A percentile compares a stretch with the other conserved stretches of the same genome.
phyloP scores from a whole-genome alignment of 1,140 invertebrate species.

The Steinernema feltiae region DNA sequence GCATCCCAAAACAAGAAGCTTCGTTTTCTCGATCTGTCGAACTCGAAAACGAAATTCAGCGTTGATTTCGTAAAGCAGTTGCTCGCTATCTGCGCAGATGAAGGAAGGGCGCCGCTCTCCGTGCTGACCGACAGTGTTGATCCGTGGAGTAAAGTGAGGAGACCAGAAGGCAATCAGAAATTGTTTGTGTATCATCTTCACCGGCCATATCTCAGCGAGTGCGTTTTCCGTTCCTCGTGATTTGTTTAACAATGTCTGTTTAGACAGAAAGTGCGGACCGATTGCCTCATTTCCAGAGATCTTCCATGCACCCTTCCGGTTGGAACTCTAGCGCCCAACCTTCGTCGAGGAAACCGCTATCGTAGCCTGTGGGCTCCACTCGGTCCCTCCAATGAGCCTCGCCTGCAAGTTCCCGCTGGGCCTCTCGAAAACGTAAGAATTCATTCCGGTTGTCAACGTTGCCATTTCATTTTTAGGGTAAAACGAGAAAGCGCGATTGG shows the following conservation, averaged over 20 bases:
- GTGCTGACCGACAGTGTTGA: background rate
- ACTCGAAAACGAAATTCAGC: background rate
- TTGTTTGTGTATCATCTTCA: background rate
- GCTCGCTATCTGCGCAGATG: background rate
- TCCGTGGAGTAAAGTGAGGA: background rate
- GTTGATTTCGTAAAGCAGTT: background rate
- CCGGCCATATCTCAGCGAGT: background rate
- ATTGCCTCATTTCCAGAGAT: background rate
- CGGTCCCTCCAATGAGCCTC: slow-evolving; percentile 2
- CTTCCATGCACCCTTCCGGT: background rate
- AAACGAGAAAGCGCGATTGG: background rate
- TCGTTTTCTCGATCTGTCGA: background rate
- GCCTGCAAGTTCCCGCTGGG: background rate
- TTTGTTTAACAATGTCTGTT: background rate
- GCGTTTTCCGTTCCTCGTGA: background rate
- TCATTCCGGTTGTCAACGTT: background rate
- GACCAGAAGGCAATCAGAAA: background rate
- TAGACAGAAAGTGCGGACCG: background rate
- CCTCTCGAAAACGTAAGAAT: background rate
- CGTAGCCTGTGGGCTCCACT: background rate
- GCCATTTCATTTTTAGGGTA: background rate
- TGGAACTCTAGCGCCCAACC: background rate
- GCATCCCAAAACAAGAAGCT: background rate
- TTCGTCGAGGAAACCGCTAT: background rate
- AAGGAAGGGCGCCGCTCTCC: background rate